Conservation (phyloP, 2,113 vertebrate genomes). For the Smithornis capensis region DNA sequence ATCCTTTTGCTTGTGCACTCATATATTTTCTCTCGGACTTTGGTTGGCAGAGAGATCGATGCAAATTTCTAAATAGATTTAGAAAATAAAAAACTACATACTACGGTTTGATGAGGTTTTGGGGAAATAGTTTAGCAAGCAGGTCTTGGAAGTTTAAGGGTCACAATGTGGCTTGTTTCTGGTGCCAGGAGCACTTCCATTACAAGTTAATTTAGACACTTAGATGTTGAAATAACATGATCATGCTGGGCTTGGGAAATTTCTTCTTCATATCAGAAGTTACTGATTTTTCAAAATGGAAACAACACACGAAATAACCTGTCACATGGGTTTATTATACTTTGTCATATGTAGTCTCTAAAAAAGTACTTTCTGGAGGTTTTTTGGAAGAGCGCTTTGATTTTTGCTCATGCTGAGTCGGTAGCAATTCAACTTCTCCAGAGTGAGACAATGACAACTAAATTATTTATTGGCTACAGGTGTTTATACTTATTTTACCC, state of each 20-base stretch:
- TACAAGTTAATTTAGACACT: slow-evolving; percentile 12
- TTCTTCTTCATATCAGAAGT: not conserved
- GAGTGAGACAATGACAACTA: not conserved
- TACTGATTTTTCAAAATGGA: not conserved
- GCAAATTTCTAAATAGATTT: not conserved
- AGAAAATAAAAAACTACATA: not conserved
- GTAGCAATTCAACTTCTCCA: not conserved
- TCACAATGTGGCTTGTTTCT: not conserved
- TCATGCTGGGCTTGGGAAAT: not conserved
- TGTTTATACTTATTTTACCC: slow-evolving; percentile 32
- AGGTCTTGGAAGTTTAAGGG: not conserved
- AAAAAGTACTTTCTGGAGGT: not conserved
- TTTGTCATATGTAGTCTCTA: not conserved
- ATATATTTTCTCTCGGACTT: not conserved
- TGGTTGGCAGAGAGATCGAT: fast-evolving
- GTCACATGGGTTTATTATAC: not conserved
- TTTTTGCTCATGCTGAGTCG: slow-evolving; percentile 22
- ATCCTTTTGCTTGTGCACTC: not conserved
- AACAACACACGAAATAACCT: fast-evolving
- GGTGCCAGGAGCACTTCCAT: not conserved
- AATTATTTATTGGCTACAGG: slow-evolving; percentile 27
- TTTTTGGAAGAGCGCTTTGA: not conserved
- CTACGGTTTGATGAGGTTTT: not conserved
- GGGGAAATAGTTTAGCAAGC: not conserved
- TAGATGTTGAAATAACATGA: not conserved